Evolutionary conservation across 1,140 invertebrate species (phyloP), one percentile per base, ranked within the genome.

Genomic region (Pogonus chalceus): DNA sequence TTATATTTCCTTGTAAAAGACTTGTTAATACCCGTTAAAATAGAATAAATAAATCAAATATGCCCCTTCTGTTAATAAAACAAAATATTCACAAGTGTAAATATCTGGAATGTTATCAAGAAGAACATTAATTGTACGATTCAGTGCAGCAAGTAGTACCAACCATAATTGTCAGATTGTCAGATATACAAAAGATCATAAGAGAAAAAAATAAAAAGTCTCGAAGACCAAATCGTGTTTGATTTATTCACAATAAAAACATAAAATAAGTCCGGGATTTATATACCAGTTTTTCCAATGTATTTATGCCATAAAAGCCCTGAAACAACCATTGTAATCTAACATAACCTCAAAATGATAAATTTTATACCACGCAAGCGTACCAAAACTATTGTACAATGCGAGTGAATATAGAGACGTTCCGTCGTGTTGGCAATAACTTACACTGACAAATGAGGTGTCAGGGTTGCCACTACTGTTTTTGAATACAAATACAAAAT

Each of bases 401-500:
- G 14, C 26, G 26, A 31, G 14, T 7, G 26, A 31, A 31, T 31
- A 31, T 31, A 31, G 26, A 31, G 37, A 43, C 37, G 37, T 43
- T 43, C 18, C 37, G 18, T 9, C 18, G 37, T 18, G 37, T 43
- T 43, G 37, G 37, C 37, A 43, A 43, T 43, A 43, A 43, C 37
- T 43, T 43, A 43, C 18, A 18, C 18, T 43, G 37, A 43, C 37
- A 43, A 43, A 43, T 43, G 37, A 43, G 18, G 37, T 43, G 37
- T 43, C 37, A 43, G 9, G 3, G 37, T 43, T 43, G 37, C 7
- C 37, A 43, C 37, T 43, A 43, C 37, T 43, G 37, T 43, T 9
- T 43, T 43, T 43, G 37, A 43, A 43, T 43, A 43, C 37, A 43
- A 43, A 43, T 43, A 12, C 37, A 43, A 43, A 18, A 43, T 9